Base-by-base conservation (phyloP, 2,113 vertebrate genomes). In the Nothocercus julius region DNA sequence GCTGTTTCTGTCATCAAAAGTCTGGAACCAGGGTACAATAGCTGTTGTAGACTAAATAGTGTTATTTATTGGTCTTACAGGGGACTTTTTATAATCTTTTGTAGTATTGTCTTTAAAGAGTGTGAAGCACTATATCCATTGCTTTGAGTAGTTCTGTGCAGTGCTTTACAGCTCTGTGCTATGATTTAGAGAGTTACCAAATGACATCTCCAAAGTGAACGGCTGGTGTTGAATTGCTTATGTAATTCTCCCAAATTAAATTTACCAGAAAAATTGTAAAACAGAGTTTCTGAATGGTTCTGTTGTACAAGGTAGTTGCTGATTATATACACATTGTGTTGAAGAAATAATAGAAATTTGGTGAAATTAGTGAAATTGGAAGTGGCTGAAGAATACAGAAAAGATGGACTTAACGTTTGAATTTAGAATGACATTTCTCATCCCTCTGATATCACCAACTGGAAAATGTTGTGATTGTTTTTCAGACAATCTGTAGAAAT, bases 11-110 rank as follows among this genome's bases (percentile, higher is more conserved):
- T 92, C 85, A 68, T 66, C 64, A 67, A 9, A 27, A 86, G 61
- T 70, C 61, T 87, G 79, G 44, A 84, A 27, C 16, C n/a, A 83
- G 72, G 36, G 45, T 68, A 7, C 82, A 68, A 36, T 10, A 70
- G 24, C 67, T 82, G 47, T 47, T 42, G 58, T 21, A 85, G 89
- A 81, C 59, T 91, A 82, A 94, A 95, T 77, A 90, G 80, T 79
- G 28, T 54, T n/a, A 67, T 42, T 90, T 81, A 40, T 45, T 91
- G 74, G 15, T 42, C 73, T 73, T 67, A 45, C 69, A 90, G 80
- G 77, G 63, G 56, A 10, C 32, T 2, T 88, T 84, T 76, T 44
- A 45, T 72, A 6, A 44, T 20, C 25, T 85, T 85, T 54, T 54
- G 28, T 61, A 6, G 27, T 67, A 13, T 69, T 87, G 44, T 56